Base-by-base conservation (phyloP, 2,113 vertebrate genomes). In the Vidua chalybeata region DNA sequence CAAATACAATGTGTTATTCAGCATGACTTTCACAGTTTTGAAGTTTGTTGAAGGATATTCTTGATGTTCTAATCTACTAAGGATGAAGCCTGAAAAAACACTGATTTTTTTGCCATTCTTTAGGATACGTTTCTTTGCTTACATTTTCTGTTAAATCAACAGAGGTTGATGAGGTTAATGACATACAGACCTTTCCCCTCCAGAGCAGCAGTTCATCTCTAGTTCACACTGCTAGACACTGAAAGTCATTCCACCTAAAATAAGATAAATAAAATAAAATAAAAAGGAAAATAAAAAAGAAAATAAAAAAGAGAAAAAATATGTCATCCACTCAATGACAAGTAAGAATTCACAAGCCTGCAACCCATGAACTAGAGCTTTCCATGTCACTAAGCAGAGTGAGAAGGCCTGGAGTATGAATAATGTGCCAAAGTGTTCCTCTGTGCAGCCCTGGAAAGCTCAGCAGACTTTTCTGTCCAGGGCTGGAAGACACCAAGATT, bases 71-170 rank as follows among this genome's bases (percentile, higher is more conserved):
- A 72, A 90, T 93, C 88, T 89, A 51, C 76, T 64, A 66, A 88
- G 59, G 41, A 64, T 81, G 87, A 95, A 90, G 68, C 56, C 83
- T 89, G 86, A 82, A 61, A 94, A 89, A 94, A 93, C 61, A 77
- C n/a, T 46, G 56, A 46, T 58, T 1, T 56, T 87, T 87, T 95
- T 58, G 2, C 84, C 4, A 1, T 88, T 94, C 46, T 88, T 71
- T 59, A 43, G 63, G 56, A 75, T 77, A 69, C 0, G 0, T 85
- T 94, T 58, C 80, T 88, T 94, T 93, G 72, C 64, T 80, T 93
- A 83, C 41, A 23, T 82, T 84, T 35, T 80, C 76, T 68, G 30
- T 88, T 94, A 90, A 86, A 68, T 93, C 92, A 96, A 54, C 76
- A 75, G 79, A 84, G 14, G 45, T 73, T 90, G 90, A 81, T 11